Base-by-base conservation (phyloP, 2,797 vertebrate genomes). In the Ispidina picta region DNA sequence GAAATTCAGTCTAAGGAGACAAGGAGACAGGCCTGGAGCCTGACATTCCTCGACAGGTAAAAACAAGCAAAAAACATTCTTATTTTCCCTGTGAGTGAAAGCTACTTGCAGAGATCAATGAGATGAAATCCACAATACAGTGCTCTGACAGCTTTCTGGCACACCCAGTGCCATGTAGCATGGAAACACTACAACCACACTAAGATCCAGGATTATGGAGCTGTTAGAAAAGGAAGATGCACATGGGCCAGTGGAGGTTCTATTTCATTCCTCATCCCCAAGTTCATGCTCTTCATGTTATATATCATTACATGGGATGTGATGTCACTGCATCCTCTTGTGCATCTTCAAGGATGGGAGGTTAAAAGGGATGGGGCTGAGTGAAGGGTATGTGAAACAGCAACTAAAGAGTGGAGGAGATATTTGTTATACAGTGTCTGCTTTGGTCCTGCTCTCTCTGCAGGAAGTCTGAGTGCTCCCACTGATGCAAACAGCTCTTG, bases 21-120 rank as follows among this genome's bases (percentile, higher is more conserved):
- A 37, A 37, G 6, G 37, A 37, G 37, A 37, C 37, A 37, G 37
- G 26, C 26, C 58, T 86, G 46, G 15, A 88, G 49, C n/a, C 46
- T 71, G 23, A 62, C 72, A 22, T 49, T 75, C 31, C 37, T 91
- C 63, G 48, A 76, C 59, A 86, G 71, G 68, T 81, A 68, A 88
- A 92, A 87, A 9, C 39, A 81, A 79, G 75, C 46, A 82, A 93
- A 91, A 60, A 82, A 79, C 22, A 21, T 76, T 90, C 59, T 83
- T 64, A 48, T 83, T 43, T 87, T 59, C 59, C 63, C 15, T 69
- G 5, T 1, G 3, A 29, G 8, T 85, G 72, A 87, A 92, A 59
- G 51, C 43, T 91, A 20, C 33, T 85, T 3, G 1, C n/a, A 66
- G 65, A 71, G 28, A 64, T 26, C 51, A 59, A 19, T 25, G 37